Evolutionary conservation across 2,113 vertebrate genomes (phyloP).

Genomic region (Oenanthe oenanthe): DNA sequence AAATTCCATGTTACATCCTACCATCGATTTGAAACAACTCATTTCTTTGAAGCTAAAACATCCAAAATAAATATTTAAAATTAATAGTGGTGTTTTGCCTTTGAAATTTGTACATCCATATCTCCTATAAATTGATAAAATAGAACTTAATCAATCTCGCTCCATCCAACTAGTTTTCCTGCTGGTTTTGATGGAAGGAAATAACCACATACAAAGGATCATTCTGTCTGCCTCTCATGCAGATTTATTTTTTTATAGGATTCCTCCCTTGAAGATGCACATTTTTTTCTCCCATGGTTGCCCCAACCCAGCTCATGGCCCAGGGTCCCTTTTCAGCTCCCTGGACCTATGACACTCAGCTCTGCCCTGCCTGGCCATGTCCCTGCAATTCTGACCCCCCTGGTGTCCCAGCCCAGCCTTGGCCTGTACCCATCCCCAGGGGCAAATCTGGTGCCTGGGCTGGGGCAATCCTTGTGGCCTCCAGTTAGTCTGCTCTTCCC

Average conservation of each 20-base stretch:
- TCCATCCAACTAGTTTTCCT: background rate
- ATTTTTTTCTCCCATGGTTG: background rate
- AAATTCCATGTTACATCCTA: background rate
- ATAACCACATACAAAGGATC: background rate
- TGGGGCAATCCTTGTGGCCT: accelerated
- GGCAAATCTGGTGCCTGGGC: accelerated
- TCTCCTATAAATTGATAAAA: background rate
- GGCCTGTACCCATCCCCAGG: accelerated
- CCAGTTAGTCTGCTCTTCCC: background rate
- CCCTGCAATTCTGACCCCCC: accelerated
- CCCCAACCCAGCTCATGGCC: accelerated
- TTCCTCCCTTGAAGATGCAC: background rate
- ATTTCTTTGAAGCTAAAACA: background rate
- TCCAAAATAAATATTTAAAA: background rate
- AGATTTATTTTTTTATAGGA: background rate
- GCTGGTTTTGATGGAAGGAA: background rate
- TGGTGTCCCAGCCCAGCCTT: background rate
- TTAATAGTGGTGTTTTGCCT: background rate
- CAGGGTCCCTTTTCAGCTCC: background rate
- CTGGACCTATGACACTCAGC: accelerated
- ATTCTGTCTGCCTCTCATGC: background rate
- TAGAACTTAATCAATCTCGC: background rate
- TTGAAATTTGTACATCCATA: background rate
- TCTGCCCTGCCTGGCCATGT: background rate
- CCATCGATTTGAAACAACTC: background rate